Base-by-base conservation (phyloP, 1,140 invertebrate genomes). In the Orchesella cincta region DNA sequence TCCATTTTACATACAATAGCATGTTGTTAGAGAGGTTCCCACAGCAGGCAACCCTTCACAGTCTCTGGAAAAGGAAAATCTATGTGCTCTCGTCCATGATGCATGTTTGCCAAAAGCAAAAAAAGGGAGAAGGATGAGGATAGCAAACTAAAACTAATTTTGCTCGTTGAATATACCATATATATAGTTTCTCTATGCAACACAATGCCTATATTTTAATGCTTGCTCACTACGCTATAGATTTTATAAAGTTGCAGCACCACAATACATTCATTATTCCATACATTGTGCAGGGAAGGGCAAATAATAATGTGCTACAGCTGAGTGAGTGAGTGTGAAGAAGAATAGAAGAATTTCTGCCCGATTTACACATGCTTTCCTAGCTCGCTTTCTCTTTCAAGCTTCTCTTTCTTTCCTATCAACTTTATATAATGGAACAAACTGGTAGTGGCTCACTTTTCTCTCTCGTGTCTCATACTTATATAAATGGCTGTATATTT, bases 301-400 rank as follows among this genome's bases (percentile, higher is more conserved):
- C 23, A 62, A 62, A 62, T 62, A 67, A 67, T 67, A 67, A 67
- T 67, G 62, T 67, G 62, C 31, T 67, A 23, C 31, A 31, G 62
- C 62, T 67, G 62, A 67, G 62, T 67, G 62, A 67, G 62, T 67
- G 31, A 67, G 62, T 67, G 62, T 23, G 62, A 67, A 67, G 62
- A 67, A 67, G 52, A 67, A 67, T 67, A 67, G 62, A 67, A 29
- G 62, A 67, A 67, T 67, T 67, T 67, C 62, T 67, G 62, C 62
- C 28, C 62, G 62, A 67, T 67, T 67, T 67, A 67, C 62, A 67
- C 62, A 67, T 67, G 31, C 62, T 67, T 67, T 67, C 26, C 23
- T n/a, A 29, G 28, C 62, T 67, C n/a, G 62, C 62, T 67, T 67
- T 67, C 62, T 67, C 62, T 67, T 31, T 29, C 62, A 67, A 67